Percentiles rank a stretch among this genome's conserved stretches.
Evolutionary conservation across 2,797 vertebrate species (phyloP).

Genomic region (Scomberomorus guttatus): DNA sequence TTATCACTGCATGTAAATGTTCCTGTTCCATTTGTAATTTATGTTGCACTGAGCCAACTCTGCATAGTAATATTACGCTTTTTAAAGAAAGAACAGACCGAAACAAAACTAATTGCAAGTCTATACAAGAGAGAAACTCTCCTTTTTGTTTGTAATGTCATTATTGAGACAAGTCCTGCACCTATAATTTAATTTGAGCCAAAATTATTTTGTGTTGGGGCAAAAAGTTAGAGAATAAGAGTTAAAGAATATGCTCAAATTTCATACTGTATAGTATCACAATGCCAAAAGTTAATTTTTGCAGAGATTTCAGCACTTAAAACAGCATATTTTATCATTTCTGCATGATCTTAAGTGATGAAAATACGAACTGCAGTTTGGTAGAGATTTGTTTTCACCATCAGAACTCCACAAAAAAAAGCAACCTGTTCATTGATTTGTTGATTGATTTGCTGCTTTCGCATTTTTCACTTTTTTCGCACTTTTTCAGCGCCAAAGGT

Average conservation of each 20-base stretch:
- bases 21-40: neutral
- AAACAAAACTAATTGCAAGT: neutral
- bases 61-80: neutral
- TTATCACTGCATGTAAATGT: neutral
- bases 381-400: neutral
- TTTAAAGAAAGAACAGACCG: too few relatives aligned
- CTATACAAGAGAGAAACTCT: neutral
- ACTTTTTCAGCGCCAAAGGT: slow-evolving; percentile 81
- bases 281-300: neutral
- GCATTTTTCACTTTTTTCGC: too few relatives aligned
- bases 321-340: slow-evolving; percentile 6
- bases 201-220: neutral
- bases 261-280: neutral
- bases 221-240: neutral
- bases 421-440: neutral
- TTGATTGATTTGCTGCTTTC: neutral
- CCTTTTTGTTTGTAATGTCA: slow-evolving; percentile 6
- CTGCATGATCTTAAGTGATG: neutral
- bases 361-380: neutral
- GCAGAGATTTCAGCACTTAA: neutral
- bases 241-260: neutral
- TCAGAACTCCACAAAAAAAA: neutral
- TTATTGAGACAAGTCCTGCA: neutral
- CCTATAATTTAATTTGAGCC: neutral
- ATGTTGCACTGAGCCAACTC: neutral